phyloP scores from a whole-genome alignment of 2,888 invertebrate genomes.

The Aphelenchoides bicaudatus region DNA sequence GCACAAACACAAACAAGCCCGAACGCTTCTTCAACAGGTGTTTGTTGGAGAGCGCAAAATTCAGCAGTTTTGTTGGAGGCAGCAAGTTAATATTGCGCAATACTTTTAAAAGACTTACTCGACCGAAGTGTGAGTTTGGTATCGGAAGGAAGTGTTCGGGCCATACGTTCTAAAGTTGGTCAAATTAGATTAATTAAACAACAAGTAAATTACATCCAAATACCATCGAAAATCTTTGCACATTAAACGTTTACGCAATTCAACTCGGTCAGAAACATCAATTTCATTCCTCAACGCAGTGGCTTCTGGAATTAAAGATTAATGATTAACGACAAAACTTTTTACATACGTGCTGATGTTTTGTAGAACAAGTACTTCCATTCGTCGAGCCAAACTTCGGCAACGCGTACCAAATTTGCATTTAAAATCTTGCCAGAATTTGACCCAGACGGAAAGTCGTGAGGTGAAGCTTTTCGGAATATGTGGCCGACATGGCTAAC shows the following conservation, averaged over 20 bases:
- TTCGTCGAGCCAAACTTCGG: conserved; percentile 66
- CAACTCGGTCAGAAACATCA: conserved; percentile 66
- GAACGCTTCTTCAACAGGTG: conserved; percentile 9
- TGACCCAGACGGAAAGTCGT: conserved; percentile 64
- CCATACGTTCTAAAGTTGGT: conserved; percentile 90
- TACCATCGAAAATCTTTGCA: conserved; percentile 91
- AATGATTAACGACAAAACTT: not conserved
- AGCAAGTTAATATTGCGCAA: not conserved
- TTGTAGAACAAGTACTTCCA: conserved; percentile 63
- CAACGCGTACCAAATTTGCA: conserved; percentile 64
- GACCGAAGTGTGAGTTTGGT: conserved; percentile 81
- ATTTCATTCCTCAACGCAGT: conserved; percentile 38
- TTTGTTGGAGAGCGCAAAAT: too few species aligned
- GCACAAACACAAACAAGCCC: too few species aligned
- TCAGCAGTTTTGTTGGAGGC: too few species aligned
- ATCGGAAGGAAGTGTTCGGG: conserved; percentile 91
- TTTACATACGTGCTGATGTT: conserved; percentile 52
- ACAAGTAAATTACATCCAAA: too few species aligned
- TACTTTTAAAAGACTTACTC: conserved; percentile 66
- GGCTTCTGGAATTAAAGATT: conserved; percentile 41
- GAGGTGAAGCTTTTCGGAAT: conserved; percentile 63
- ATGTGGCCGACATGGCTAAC: conserved; percentile 61
- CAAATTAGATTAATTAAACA: too few species aligned
- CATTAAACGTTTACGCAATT: conserved; percentile 70
- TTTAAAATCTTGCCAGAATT: conserved; percentile 63